Conservation (phyloP, 2,888 invertebrate genomes). For the Calliscelio sp. region DNA sequence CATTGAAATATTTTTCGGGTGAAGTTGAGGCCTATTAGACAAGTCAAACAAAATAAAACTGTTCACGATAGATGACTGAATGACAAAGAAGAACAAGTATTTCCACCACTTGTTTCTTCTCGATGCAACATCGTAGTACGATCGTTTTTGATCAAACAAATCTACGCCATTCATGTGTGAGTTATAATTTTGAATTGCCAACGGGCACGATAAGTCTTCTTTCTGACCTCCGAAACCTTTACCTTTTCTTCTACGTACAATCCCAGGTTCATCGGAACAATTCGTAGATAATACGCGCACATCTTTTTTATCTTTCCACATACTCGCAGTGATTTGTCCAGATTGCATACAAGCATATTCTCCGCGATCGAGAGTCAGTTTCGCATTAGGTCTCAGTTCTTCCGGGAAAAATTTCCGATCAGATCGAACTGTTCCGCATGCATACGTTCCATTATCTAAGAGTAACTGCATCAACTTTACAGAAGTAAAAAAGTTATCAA, state of each 20-base stretch:
- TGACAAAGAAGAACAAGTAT: slow-evolving; percentile 6
- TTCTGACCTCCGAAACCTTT: slow-evolving; percentile 26
- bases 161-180: slow-evolving; percentile 23
- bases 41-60: slow-evolving; percentile 19
- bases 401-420: too few species aligned
- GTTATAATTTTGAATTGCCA: slow-evolving; percentile 33
- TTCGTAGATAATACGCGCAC: slow-evolving; percentile 14
- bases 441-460: too few species aligned
- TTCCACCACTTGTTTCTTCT: slow-evolving; percentile 43
- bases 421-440: too few species aligned
- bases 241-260: slow-evolving; percentile 9
- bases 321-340: background rate
- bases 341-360: too few species aligned
- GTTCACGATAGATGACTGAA: slow-evolving; percentile 1
- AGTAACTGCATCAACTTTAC: too few species aligned
- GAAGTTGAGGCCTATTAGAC: background rate
- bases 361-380: background rate
- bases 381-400: too few species aligned
- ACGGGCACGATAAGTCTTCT: slow-evolving; percentile 10
- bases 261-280: slow-evolving; percentile 16
- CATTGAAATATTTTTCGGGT: too few species aligned
- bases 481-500: too few species aligned
- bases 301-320: slow-evolving; percentile 38
- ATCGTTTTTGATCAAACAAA: slow-evolving; percentile 33
- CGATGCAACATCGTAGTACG: slow-evolving; percentile 8